These are phyloP conservation scores for Drosophila nebulosa DNA, from an alignment of 1,140 invertebrate species.

Conservation along the genomic window DNA sequence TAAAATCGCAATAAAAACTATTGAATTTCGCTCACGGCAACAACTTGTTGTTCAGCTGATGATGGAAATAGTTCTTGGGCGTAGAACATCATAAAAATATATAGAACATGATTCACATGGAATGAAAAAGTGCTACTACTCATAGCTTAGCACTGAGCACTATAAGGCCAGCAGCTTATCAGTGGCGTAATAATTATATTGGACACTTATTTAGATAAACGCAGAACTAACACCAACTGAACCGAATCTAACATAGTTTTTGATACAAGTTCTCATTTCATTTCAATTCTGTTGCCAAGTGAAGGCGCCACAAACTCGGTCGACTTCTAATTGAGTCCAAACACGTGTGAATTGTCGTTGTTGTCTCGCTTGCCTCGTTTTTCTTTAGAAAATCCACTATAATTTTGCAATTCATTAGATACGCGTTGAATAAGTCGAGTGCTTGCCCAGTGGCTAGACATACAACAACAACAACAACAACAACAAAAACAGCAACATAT, in stretches of 20 bases:
- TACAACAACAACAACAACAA: neutral
- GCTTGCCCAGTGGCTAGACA: conserved; percentile 1
- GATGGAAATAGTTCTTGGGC: neutral
- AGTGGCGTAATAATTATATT: conserved; percentile 43
- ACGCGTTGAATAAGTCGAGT: neutral
- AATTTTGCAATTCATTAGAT: conserved; percentile 13
- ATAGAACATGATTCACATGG: neutral
- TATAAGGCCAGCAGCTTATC: conserved; percentile 40
- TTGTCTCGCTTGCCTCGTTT: conserved; percentile 1
- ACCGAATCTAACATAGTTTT: neutral
- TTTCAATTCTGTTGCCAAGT: conserved; percentile 34
- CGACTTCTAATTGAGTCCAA: conserved; percentile 25
- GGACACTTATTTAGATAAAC: conserved; percentile 43
- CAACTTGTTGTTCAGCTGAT: no score
- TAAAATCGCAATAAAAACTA: neutral
- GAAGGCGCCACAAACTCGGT: conserved; percentile 9
- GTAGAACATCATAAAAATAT: neutral
- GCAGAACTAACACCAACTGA: neutral
- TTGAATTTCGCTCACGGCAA: neutral
- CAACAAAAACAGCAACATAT: neutral
- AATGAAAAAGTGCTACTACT: neutral
- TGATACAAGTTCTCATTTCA: neutral
- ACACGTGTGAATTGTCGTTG: conserved; percentile 31
- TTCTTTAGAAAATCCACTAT: neutral
- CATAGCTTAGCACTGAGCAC: neutral